A percentile compares a stretch with the other conserved stretches of the same genome.
phyloP scores from a whole-genome alignment of 2,888 invertebrate species.

The Arge pagana region DNA sequence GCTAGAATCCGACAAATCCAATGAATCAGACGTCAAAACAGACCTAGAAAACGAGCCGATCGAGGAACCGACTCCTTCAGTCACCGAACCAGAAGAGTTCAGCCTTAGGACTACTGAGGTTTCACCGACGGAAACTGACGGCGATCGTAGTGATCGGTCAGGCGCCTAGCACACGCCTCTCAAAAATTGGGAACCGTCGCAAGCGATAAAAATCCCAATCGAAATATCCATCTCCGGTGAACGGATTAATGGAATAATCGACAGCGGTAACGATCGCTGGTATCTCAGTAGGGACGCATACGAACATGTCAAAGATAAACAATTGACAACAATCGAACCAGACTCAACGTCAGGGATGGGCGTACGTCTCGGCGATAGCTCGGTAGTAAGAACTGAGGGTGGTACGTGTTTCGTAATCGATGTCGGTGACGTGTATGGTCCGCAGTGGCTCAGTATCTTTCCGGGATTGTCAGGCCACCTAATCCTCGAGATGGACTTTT shows the following conservation, averaged over 20 bases:
- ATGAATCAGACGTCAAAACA: neutral
- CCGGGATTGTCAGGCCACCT: conserved; percentile 14
- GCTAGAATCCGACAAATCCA: neutral
- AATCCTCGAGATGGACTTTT: conserved; percentile 27
- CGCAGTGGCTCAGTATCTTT: conserved; percentile 25
- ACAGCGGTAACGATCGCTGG: conserved; percentile 13
- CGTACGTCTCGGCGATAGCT: conserved; percentile 11
- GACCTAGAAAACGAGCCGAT: neutral
- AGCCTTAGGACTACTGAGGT: too few relatives aligned
- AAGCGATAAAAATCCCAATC: conserved; percentile 13
- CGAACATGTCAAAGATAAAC: conserved; percentile 12
- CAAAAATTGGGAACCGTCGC: conserved; percentile 3
- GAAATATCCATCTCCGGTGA: conserved; percentile 24
- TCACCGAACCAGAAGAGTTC: too few relatives aligned
- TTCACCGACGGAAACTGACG: too few relatives aligned
- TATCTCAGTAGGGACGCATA: conserved; percentile 9
- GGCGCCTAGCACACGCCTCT: too few relatives aligned
- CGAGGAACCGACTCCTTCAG: neutral
- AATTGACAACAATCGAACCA: conserved; percentile 7
- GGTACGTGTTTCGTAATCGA: conserved; percentile 23
- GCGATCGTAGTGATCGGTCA: too few relatives aligned
- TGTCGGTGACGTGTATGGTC: conserved; percentile 22
- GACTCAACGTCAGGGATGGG: conserved; percentile 1
- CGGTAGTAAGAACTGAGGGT: conserved; percentile 8
- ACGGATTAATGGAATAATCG: conserved; percentile 16